phyloP scores from a whole-genome alignment of 2,888 invertebrate species.

The Drosophila dives region DNA sequence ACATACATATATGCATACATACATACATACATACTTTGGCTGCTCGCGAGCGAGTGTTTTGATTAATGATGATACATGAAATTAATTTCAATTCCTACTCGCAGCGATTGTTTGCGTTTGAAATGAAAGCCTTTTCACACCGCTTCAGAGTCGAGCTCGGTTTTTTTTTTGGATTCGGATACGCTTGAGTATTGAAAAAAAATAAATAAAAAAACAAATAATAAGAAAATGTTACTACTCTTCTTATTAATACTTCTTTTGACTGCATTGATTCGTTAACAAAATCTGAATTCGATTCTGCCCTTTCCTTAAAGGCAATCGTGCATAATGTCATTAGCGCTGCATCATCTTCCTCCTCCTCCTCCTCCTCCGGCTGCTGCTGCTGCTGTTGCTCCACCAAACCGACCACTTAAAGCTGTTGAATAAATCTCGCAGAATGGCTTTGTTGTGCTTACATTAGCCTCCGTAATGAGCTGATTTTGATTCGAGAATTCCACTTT shows the following conservation, averaged over 20 bases:
- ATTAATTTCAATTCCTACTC: conserved; percentile 84
- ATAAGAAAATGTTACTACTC: conserved; percentile 61
- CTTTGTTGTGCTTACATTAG: conserved; percentile 82
- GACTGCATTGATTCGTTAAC: conserved; percentile 63
- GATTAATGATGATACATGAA: conserved; percentile 84
- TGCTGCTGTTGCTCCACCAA: not conserved
- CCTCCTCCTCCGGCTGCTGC: conserved; percentile 17
- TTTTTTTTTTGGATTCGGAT: conserved; percentile 31
- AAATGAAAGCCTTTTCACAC: conserved; percentile 79
- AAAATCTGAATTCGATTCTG: conserved; percentile 43
- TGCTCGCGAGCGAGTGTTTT: conserved; percentile 79
- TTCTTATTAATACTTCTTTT: conserved; percentile 73
- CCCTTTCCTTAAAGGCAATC: conserved; percentile 50
- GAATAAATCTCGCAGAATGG: conserved; percentile 76
- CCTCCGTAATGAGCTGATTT: conserved; percentile 81
- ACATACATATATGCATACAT: conserved; percentile 5
- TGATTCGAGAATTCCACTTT: conserved; percentile 75
- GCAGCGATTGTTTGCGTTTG: conserved; percentile 76
- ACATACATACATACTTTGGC: conserved; percentile 38
- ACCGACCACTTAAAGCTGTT: conserved; percentile 63
- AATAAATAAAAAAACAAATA: not conserved
- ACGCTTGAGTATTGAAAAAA: not conserved
- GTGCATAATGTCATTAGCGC: conserved; percentile 76
- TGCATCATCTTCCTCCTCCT: conserved; percentile 68
- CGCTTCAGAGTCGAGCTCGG: conserved; percentile 49